Conservation (phyloP, 2,888 invertebrate genomes). For the Abrostola tripartita region DNA sequence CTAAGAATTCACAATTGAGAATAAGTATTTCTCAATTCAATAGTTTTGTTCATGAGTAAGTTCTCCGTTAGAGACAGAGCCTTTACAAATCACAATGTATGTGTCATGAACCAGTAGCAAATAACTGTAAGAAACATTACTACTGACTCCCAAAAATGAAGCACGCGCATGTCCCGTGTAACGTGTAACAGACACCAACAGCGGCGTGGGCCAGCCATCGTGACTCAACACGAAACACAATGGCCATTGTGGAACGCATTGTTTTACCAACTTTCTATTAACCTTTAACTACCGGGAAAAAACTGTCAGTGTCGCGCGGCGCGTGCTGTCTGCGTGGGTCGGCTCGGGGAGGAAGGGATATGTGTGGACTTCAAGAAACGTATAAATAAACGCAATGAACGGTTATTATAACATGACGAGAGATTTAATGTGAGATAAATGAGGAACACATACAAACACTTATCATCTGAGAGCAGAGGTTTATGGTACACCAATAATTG, state of each 20-base stretch:
- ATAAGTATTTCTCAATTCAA: not conserved
- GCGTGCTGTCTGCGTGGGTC: conserved; percentile 48
- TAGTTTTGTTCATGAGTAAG: not conserved
- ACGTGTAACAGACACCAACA: conserved; percentile 43
- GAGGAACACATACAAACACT: no score
- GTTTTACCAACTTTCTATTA: conserved; percentile 79
- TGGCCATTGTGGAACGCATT: conserved; percentile 74
- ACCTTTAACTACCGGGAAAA: conserved; percentile 76
- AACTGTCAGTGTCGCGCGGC: conserved; percentile 52
- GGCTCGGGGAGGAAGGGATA: conserved; percentile 1
- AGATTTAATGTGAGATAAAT: no score
- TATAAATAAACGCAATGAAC: not conserved
- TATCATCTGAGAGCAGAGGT: no score
- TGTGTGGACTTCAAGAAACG: not conserved
- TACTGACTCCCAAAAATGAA: conserved; percentile 24
- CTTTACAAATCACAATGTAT: no score
- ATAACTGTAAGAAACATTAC: no score
- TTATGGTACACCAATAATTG: no score
- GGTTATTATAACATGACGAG: no score
- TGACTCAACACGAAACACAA: conserved; percentile 72
- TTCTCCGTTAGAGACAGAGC: no score
- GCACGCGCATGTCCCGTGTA: conserved; percentile 27
- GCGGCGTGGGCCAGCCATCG: conserved; percentile 51
- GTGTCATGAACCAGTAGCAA: no score
- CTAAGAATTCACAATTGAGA: not conserved